A percentile compares a stretch with the other conserved stretches of the same genome.
Conservation (phyloP, 2,113 vertebrate genomes). For the Junco hyemalis region DNA sequence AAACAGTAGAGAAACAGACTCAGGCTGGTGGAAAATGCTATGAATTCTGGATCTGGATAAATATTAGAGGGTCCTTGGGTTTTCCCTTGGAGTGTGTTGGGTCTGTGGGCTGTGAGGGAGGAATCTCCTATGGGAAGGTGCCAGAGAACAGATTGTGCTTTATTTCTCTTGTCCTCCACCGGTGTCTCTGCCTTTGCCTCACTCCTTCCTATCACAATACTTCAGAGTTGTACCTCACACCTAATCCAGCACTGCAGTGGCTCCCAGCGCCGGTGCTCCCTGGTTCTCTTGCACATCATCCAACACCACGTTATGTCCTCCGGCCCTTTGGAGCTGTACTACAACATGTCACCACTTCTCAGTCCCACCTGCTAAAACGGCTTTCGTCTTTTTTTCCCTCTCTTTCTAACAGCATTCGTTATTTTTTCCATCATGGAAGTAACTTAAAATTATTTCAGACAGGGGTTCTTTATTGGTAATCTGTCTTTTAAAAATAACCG, state of each 20-base stretch:
- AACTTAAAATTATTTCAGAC: background rate
- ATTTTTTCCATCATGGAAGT: background rate
- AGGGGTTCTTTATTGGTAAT: background rate
- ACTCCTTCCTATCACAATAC: background rate
- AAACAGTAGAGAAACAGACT: background rate
- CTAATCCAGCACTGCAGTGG: slow-evolving; percentile 32
- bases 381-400: background rate
- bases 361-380: slow-evolving; percentile 45
- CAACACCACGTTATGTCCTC: slow-evolving; percentile 18
- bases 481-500: background rate
- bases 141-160: background rate
- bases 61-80: background rate
- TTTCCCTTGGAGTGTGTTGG: background rate
- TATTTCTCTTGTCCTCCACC: slow-evolving; percentile 1
- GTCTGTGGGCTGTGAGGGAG: background rate
- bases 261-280: background rate
- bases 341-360: slow-evolving; percentile 57
- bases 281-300: slow-evolving; percentile 24
- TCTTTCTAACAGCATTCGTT: background rate
- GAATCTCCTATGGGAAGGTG: background rate
- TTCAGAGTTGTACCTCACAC: slow-evolving; percentile 23
- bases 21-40: background rate
- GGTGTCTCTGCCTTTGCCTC: slow-evolving; percentile 36
- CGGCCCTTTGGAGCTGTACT: background rate
- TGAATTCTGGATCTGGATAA: background rate